Evolutionary conservation across 2,113 vertebrate genomes (phyloP).

Genomic region (Hemichromis elongatus): DNA sequence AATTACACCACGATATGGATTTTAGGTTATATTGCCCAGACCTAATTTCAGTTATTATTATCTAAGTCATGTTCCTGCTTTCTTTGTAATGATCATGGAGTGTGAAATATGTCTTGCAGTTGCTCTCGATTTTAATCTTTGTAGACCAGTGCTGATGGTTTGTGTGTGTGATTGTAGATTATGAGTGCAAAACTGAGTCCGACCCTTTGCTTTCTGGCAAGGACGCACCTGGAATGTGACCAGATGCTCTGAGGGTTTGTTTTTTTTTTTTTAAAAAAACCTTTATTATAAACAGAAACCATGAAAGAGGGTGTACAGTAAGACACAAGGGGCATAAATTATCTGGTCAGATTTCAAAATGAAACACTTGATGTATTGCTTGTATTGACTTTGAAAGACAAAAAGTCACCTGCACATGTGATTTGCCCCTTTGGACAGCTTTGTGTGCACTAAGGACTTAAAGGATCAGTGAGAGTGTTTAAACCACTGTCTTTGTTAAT

Average conservation of each 20-base stretch:
- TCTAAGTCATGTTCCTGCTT: not conserved
- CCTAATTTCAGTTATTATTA: not conserved
- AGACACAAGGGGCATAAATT: not conserved
- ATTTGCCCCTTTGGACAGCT: accelerated
- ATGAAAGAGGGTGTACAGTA: not conserved
- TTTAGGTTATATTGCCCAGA: no score
- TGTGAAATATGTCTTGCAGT: not conserved
- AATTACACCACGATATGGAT: no score
- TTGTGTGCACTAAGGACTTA: not conserved
- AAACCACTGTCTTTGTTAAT: no score
- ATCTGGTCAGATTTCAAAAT: not conserved
- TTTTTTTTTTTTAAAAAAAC: no score
- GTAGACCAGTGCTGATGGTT: not conserved
- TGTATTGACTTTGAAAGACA: not conserved
- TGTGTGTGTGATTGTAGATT: not conserved
- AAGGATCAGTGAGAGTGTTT: not conserved
- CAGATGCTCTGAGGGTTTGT: not conserved
- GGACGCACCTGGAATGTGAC: not conserved
- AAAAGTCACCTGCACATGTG: not conserved
- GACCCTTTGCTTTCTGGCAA: not conserved
- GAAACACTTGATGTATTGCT: not conserved
- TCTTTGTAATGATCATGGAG: not conserved
- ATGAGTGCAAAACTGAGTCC: not conserved
- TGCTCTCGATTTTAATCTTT: not conserved
- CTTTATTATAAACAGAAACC: no score